Percentiles rank a stretch among this genome's conserved stretches.
Evolutionary conservation across 2,888 invertebrate genomes (phyloP).

Genomic region (Dasysyrphus albostriatus): DNA sequence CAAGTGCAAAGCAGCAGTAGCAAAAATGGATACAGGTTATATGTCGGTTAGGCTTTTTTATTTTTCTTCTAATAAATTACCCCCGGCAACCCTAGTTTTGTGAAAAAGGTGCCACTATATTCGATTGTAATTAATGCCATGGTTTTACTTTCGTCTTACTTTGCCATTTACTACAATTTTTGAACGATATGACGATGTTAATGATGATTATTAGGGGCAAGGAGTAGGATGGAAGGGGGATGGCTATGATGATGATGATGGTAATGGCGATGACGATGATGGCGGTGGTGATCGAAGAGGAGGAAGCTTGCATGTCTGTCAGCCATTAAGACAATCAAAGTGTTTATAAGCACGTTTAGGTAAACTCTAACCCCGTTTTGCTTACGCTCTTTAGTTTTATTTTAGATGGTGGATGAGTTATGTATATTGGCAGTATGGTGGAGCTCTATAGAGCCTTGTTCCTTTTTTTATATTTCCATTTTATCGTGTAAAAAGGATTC

Average conservation of each 20-base stretch:
- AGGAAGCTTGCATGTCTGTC: constrained; percentile 65
- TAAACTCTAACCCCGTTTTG: constrained; percentile 39
- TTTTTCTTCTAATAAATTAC: background rate
- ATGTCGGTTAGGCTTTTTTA: constrained; percentile 17
- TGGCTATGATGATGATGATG: constrained; percentile 15
- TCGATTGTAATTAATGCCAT: constrained; percentile 70
- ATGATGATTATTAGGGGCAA: constrained; percentile 45
- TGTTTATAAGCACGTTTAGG: constrained; percentile 74
- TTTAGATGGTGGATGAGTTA: constrained; percentile 11
- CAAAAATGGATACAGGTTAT: constrained; percentile 3
- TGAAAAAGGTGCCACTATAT: constrained; percentile 16
- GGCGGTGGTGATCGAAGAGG: constrained; percentile 26
- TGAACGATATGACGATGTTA: constrained; percentile 58
- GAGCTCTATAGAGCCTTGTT: constrained; percentile 15
- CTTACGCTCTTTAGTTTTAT: background rate
- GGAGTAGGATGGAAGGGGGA: background rate
- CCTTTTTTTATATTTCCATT: constrained; percentile 36
- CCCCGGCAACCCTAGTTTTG: background rate
- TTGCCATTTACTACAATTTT: background rate
- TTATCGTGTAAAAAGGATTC: constrained; percentile 46
- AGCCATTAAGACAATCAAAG: constrained; percentile 70
- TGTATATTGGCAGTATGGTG: constrained; percentile 28
- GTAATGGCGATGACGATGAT: constrained; percentile 9
- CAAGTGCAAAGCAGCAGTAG: background rate
- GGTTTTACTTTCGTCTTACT: constrained; percentile 66